Evolutionary conservation across 1,140 invertebrate genomes (phyloP).

Genomic region (Drosophila serrata): DNA sequence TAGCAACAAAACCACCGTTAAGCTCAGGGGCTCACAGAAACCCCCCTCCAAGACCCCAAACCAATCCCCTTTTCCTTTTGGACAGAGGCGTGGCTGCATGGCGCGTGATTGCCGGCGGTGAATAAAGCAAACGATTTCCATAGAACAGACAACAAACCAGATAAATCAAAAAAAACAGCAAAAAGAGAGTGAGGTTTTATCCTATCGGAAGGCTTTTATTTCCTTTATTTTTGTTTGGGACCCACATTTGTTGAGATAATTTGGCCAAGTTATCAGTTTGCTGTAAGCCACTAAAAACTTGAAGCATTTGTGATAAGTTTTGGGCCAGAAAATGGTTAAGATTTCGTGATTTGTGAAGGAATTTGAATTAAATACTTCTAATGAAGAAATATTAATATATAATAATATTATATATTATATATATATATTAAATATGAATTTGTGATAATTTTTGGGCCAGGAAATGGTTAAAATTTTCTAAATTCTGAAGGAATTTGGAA

Average conservation of each 20-base stretch:
- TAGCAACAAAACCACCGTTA: conserved; percentile 41
- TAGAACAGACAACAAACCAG: conserved; percentile 21
- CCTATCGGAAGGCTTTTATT: conserved; percentile 10
- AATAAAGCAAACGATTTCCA: conserved; percentile 28
- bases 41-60: neutral
- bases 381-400: no score
- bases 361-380: no score
- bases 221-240: neutral
- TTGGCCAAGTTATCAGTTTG: conserved; percentile 10
- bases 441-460: no score
- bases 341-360: no score
- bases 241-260: conserved; percentile 6
- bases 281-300: no score
- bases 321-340: no score
- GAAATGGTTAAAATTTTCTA: no score
- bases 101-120: conserved; percentile 60
- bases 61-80: neutral
- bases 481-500: no score
- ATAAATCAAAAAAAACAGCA: conserved; percentile 18
- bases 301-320: no score
- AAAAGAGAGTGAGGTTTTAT: neutral
- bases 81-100: conserved; percentile 24
- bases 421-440: no score
- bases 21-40: neutral
- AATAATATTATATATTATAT: no score